Base-by-base conservation (phyloP, 2,797 vertebrate genomes). In the Betta splendens region DNA sequence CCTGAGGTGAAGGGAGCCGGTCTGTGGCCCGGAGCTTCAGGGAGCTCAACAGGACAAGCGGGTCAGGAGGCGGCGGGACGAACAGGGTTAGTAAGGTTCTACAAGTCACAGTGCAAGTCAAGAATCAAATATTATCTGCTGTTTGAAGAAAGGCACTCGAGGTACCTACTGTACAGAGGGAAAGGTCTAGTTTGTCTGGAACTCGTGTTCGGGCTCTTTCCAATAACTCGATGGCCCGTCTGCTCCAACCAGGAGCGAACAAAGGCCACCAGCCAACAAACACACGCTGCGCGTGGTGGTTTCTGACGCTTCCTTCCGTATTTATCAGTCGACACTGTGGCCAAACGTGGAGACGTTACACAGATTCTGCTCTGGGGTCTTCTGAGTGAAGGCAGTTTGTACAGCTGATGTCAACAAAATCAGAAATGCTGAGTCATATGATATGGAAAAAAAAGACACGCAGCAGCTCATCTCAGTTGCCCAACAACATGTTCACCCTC, bases 71-170 rank as follows among this genome's bases (percentile, higher is more conserved):
- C 0, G 42, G 54, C 20, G 3, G 39, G 59, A 29, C 9, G 62
- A 49, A 12, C 50, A 52, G 74, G 72, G 65, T 69, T 38, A 48
- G 58, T 66, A 77, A 75, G 79, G 69, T 82, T 83, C 83, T 79
- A 88, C 79, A 49, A 84, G 85, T 89, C 89, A 91, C 89, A 90
- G 89, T 90, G 89, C 86, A 89, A 89, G 88, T 91, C 88, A 67
- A 89, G 78, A 89, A 80, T 89, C 81, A 85, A 84, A 85, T 83
- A 86, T 87, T 78, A 85, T 89, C 79, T 86, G 80, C 87, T 81
- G 83, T 89, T 79, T 85, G 83, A 88, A 86, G 78, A 85, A 89
- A 91, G 89, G 89, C 89, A 91, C 87, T 91, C 87, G 9, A 86
- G 87, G 87, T 90, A 89, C 89, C 89, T 87, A 86, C 78, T 83